Evolutionary conservation across 2,888 invertebrate species (phyloP).

Genomic region (Drosophila sordidula): DNA sequence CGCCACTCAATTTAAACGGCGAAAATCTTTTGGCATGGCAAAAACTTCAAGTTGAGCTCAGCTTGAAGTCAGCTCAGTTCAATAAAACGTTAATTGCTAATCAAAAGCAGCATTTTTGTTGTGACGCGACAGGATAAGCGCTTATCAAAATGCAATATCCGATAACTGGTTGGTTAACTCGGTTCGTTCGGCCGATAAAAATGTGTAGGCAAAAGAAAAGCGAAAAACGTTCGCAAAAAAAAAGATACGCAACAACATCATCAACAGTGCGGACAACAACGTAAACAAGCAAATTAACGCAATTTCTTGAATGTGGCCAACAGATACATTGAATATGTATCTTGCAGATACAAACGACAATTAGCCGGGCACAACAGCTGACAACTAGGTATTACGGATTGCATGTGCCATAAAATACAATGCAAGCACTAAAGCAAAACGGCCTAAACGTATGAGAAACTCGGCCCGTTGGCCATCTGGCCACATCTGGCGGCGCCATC

Average conservation of each 20-base stretch:
- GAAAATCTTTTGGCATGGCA: conserved; percentile 26
- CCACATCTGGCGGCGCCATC: conserved; percentile 68
- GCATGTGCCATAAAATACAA: conserved; percentile 55
- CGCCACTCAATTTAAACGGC: conserved; percentile 31
- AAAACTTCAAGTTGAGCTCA: conserved; percentile 46
- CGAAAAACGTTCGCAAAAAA: conserved; percentile 17
- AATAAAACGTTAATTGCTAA: conserved; percentile 77
- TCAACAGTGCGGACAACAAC: conserved; percentile 48
- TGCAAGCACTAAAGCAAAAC: conserved; percentile 27
- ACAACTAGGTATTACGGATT: conserved; percentile 37
- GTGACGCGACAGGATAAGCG: conserved; percentile 73
- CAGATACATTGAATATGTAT: conserved; percentile 17
- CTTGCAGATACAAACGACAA: conserved; percentile 44
- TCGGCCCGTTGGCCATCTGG: conserved; percentile 32
- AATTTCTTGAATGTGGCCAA: conserved; percentile 52
- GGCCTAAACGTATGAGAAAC: conserved; percentile 23
- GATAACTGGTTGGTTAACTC: conserved; percentile 66
- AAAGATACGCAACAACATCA: conserved; percentile 51
- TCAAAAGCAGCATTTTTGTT: conserved; percentile 73
- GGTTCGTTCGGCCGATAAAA: conserved; percentile 61
- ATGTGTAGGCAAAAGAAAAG: conserved; percentile 51
- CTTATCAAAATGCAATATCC: conserved; percentile 65
- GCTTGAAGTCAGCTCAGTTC: conserved; percentile 65
- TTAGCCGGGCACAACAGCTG: conserved; percentile 44
- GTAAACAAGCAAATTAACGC: conserved; percentile 77